Percentiles rank a stretch among this genome's conserved stretches.
phyloP scores from a whole-genome alignment of 2,113 vertebrate genomes.

The Sebastes fasciatus region DNA sequence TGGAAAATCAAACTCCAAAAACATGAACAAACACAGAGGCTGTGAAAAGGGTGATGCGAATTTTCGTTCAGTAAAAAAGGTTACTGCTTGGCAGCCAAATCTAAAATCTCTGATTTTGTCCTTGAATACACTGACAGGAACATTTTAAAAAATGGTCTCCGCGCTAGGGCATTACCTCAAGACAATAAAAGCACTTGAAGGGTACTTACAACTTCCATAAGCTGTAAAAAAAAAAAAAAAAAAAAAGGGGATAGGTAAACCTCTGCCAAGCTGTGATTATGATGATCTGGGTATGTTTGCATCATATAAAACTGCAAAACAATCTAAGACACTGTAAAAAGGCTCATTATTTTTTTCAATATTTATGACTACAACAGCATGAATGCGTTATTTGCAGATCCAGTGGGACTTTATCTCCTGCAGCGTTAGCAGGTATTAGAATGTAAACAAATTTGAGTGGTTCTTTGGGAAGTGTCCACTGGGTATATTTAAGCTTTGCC shows the following conservation, averaged over 20 bases:
- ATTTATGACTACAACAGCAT: conserved; percentile 19
- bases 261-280: background rate
- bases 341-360: conserved; percentile 15
- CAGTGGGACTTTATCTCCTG: conserved; percentile 15
- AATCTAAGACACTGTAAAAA: conserved; percentile 10
- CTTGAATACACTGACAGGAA: background rate
- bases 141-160: background rate
- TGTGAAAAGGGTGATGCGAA: too few species aligned
- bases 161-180: background rate
- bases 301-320: conserved; percentile 24
- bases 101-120: conserved; percentile 3
- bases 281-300: conserved; percentile 1
- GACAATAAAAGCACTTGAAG: conserved; percentile 9
- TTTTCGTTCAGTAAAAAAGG: background rate
- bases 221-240: background rate
- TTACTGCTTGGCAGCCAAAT: background rate
- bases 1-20: background rate
- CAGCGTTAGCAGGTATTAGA: conserved; percentile 15
- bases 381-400: conserved; percentile 12
- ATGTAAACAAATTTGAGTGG: conserved; percentile 35
- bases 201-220: conserved; percentile 1
- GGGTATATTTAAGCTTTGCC: conserved; percentile 37
- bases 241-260: background rate
- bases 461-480: conserved; percentile 24
- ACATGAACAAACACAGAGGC: background rate